phyloP scores from a whole-genome alignment of 2,797 vertebrate genomes.

The Todus mexicanus region DNA sequence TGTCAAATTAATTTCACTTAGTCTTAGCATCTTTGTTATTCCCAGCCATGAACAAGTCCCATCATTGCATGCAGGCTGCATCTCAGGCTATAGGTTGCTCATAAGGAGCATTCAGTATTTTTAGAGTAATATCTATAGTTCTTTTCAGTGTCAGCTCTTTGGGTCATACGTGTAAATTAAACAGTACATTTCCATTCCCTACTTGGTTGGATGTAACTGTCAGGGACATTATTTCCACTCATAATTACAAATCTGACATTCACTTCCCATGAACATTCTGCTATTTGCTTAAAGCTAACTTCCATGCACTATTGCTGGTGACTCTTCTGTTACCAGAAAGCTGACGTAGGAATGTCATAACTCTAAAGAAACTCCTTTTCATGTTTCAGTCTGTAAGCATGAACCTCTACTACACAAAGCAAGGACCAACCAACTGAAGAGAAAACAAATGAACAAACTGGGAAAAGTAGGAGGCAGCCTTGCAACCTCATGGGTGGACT shows the following conservation, averaged over 20 bases:
- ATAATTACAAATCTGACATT: conserved; percentile 64
- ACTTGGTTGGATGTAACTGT: conserved; percentile 48
- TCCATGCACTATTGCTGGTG: background rate
- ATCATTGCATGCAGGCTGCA: background rate
- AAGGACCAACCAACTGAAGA: background rate
- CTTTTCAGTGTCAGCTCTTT: conserved; percentile 35
- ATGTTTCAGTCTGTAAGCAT: background rate
- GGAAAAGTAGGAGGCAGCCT: background rate
- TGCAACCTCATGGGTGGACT: background rate
- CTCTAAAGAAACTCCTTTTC: background rate
- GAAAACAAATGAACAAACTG: background rate
- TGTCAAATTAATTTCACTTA: conserved; percentile 11
- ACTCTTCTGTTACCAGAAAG: conserved; percentile 30
- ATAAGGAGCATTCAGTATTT: conserved; percentile 14
- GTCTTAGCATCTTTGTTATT: background rate
- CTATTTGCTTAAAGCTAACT: conserved; percentile 49
- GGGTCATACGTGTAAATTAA: conserved; percentile 58
- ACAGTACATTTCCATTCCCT: conserved; percentile 47
- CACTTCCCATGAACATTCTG: conserved; percentile 41
- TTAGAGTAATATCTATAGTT: conserved; percentile 35
- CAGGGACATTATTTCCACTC: conserved; percentile 51
- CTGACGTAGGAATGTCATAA: background rate
- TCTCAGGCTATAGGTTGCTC: conserved; percentile 1
- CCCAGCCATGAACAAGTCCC: background rate
- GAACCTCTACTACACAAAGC: background rate